phyloP scores from a whole-genome alignment of 2,113 vertebrate species.

The Sakesphorus luctuosus region DNA sequence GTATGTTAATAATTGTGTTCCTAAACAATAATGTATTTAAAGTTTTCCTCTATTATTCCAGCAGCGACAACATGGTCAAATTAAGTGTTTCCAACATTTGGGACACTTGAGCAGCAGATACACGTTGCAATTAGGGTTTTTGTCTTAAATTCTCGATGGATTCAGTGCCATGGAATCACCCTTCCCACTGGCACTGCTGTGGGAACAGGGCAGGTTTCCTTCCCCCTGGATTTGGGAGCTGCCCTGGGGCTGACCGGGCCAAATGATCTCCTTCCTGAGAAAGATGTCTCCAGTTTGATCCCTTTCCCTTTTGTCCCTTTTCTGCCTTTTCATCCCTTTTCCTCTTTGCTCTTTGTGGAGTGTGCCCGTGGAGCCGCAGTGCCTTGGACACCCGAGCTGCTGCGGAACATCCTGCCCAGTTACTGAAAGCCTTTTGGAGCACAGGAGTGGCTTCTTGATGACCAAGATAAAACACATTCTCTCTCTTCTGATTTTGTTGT shows the following conservation, averaged over 20 bases:
- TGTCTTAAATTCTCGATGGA: not conserved
- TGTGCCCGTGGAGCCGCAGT: not conserved
- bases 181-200: not conserved
- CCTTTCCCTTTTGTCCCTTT: not conserved
- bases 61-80: not conserved
- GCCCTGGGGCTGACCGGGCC: not conserved
- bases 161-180: fast-evolving
- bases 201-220: not conserved
- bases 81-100: not conserved
- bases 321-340: not conserved
- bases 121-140: not conserved
- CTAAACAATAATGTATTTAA: not conserved
- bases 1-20: not conserved
- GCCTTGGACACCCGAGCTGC: not conserved
- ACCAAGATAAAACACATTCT: not conserved
- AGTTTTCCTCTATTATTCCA: not conserved
- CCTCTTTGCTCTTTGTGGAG: not conserved
- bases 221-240: fast-evolving
- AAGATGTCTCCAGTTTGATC: not conserved
- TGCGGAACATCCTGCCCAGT: not conserved
- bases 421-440: not conserved
- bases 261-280: not conserved
- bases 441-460: not conserved
- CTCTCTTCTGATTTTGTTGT: not conserved
- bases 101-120: not conserved